Conservation (phyloP, 2,888 invertebrate genomes). For the Aspidapion aeneum region DNA sequence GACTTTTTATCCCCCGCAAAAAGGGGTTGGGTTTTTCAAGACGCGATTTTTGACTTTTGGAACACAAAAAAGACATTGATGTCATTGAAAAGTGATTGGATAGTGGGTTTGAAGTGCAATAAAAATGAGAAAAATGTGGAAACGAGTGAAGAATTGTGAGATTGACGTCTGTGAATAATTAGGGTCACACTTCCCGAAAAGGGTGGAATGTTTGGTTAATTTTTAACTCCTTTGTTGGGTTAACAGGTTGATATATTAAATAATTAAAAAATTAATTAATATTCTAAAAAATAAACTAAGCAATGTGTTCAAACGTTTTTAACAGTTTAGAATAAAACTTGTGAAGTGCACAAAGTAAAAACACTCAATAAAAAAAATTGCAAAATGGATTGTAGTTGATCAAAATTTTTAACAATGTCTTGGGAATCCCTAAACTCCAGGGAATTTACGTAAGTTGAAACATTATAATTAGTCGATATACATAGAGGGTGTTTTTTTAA, state of each 20-base stretch:
- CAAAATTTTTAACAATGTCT: constrained; percentile 60
- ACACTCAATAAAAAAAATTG: too few relatives aligned
- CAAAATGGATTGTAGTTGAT: background rate
- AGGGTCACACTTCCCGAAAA: background rate
- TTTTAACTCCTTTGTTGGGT: background rate
- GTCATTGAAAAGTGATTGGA: background rate
- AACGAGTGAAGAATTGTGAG: background rate
- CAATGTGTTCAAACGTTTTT: too few relatives aligned
- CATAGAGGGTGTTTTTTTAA: too few relatives aligned
- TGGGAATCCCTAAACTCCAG: constrained; percentile 82
- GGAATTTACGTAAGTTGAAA: constrained; percentile 65
- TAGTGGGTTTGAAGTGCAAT: background rate
- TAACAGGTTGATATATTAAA: too few relatives aligned
- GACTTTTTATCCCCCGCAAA: background rate
- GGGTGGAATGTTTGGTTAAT: background rate
- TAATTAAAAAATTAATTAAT: too few relatives aligned
- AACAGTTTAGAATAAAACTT: too few relatives aligned
- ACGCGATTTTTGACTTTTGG: background rate
- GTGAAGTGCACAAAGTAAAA: too few relatives aligned
- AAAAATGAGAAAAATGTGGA: background rate
- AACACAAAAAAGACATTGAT: background rate
- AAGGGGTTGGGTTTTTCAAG: background rate
- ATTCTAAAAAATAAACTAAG: too few relatives aligned
- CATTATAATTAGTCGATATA: too few relatives aligned
- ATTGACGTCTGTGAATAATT: background rate